Conservation (phyloP, 2,113 vertebrate genomes). For the Natator depressus region DNA sequence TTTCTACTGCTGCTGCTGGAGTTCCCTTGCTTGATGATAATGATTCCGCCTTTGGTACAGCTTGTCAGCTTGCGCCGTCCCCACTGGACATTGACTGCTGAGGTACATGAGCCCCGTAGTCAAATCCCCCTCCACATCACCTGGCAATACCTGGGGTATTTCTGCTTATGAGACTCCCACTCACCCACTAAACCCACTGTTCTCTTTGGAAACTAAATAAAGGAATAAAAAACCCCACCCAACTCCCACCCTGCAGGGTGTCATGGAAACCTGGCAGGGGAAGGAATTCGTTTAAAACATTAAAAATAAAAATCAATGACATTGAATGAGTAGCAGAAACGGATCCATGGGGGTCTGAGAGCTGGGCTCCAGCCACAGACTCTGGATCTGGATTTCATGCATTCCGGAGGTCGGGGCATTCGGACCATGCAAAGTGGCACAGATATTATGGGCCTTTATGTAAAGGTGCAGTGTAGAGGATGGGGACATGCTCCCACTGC, state of each 20-base stretch:
- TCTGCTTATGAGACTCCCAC: not conserved
- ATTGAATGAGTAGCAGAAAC: slow-evolving; percentile 10
- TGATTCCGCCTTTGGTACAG: not conserved
- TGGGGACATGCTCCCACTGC: not conserved
- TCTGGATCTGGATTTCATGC: not conserved
- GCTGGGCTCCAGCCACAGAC: not conserved
- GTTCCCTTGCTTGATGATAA: not conserved
- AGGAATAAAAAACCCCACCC: not conserved
- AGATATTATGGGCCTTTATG: fast-evolving
- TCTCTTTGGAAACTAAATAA: slow-evolving; percentile 8
- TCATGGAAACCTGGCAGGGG: not conserved
- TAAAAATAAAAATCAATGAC: slow-evolving; percentile 29
- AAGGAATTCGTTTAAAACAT: slow-evolving; percentile 20
- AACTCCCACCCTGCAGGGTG: not conserved
- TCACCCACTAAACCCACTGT: not conserved
- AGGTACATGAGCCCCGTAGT: not conserved
- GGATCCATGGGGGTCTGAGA: not conserved
- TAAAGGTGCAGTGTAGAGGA: not conserved
- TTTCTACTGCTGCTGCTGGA: not conserved
- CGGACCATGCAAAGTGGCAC: not conserved
- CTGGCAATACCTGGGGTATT: not conserved
- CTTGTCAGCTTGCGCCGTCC: fast-evolving
- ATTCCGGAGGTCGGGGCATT: fast-evolving
- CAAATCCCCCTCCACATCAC: not conserved
- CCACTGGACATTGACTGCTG: not conserved